A percentile compares a stretch with the other conserved stretches of the same genome.
phyloP scores from a whole-genome alignment of 2,797 vertebrate species.

The Petrocephalus sullivani region DNA sequence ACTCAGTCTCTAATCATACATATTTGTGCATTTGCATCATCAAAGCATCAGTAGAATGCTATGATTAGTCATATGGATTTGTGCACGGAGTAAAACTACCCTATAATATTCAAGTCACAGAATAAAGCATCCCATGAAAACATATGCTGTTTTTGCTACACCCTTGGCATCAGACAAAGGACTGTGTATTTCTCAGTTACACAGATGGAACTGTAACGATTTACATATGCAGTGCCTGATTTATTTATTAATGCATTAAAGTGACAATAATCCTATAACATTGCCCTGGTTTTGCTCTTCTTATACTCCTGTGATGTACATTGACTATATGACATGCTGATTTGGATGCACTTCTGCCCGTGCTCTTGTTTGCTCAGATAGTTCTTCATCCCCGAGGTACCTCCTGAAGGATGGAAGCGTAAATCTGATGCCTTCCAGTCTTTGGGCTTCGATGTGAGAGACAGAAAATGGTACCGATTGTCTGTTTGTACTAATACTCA shows the following conservation, averaged over 20 bases:
- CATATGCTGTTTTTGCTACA: constrained; percentile 33
- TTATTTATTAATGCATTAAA: constrained; percentile 41
- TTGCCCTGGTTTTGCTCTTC: constrained; percentile 24
- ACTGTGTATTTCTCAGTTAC: constrained; percentile 40
- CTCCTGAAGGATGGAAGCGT: neutral
- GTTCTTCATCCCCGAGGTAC: neutral
- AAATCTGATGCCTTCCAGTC: neutral
- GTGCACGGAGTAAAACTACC: constrained; percentile 43
- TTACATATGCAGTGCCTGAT: constrained; percentile 34
- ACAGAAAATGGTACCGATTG: neutral
- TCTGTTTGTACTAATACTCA: neutral
- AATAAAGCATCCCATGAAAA: constrained; percentile 37
- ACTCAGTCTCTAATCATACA: constrained; percentile 50
- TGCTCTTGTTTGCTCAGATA: neutral
- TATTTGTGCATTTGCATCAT: constrained; percentile 56
- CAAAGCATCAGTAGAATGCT: constrained; percentile 61
- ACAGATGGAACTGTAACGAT: constrained; percentile 44
- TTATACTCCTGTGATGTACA: neutral
- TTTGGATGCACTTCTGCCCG: neutral
- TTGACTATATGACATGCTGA: neutral
- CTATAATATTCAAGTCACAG: constrained; percentile 29
- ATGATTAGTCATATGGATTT: constrained; percentile 50
- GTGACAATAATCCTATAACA: constrained; percentile 46
- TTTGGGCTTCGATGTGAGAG: neutral
- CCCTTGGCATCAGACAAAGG: constrained; percentile 42